Evolutionary conservation across 1,140 invertebrate species (phyloP), one percentile per base, ranked within the genome.

Genomic region (Ips typographus): DNA sequence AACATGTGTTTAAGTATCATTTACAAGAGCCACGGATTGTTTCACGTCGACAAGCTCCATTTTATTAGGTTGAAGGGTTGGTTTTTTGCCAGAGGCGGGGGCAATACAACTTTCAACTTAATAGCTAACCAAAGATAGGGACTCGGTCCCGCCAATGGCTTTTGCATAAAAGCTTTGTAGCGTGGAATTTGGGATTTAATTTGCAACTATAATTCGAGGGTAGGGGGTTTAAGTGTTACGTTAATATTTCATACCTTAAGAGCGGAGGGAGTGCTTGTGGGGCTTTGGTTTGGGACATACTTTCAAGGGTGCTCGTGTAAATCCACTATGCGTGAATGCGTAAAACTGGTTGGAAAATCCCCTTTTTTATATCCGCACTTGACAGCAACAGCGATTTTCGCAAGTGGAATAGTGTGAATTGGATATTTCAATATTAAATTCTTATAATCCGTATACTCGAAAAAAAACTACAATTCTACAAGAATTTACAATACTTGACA

Each of bases 1-100:
- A 72, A 73, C 73, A 75, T 75, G 73, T 75, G 73, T 71, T 75
- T 68, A 72, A 75, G 73, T 53, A 72, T 72, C 61, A 65, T 74
- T 69, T 72, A 65, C 62, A 42, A 60, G 52, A 65, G 59, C 53
- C 37, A 38, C 49, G 62, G 72, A 73, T 73, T 71, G 70, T 73
- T 74, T 72, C 71, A 65, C 59, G 72, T 72, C 71, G 62, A 70
- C 69, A 64, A 68, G 57, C 63, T 57, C 67, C 41, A 39, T 64
- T 68, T 72, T 66, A 66, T 66, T 65, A 42, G 43, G n/a, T 4
- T 1, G 22, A 5, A 51, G 44, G 62, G 42, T 22, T 44, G 40
- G 58, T 40, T 60, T 60, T 60, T 2, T 7, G 6, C 58, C 40
- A 60, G n/a, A 60, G 58, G 37, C 40, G 40, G 42, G 7, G 58